Evolutionary conservation across 2,113 vertebrate genomes (phyloP).

Genomic region (Grammomys surdaster): DNA sequence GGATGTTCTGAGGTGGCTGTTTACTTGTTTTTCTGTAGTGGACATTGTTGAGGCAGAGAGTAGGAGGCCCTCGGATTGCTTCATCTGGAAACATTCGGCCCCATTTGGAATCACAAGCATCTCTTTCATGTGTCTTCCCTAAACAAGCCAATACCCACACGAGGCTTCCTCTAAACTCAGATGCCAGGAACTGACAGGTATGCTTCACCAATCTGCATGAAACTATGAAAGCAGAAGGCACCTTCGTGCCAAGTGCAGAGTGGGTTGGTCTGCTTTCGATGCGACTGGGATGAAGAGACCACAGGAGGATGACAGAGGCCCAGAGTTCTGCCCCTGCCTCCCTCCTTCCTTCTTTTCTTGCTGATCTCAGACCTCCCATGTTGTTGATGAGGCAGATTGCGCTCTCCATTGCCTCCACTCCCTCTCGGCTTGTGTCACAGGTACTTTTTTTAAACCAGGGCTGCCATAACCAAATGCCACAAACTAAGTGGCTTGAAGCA

Average conservation of each 20-base stretch:
- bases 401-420: not conserved
- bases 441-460: not conserved
- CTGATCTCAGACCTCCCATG: too few relatives aligned
- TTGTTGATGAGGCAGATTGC: not conserved
- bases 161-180: not conserved
- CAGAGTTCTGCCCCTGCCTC: not conserved
- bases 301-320: not conserved
- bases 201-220: too few relatives aligned
- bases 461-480: not conserved
- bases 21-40: not conserved
- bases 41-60: not conserved
- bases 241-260: not conserved
- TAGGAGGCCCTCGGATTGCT: not conserved
- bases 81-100: not conserved
- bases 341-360: not conserved
- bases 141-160: not conserved
- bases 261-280: not conserved
- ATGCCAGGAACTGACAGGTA: not conserved
- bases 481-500: not conserved
- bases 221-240: not conserved
- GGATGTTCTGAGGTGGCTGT: too few relatives aligned
- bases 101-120: not conserved
- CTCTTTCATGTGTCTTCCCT: not conserved
- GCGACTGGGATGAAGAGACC: too few relatives aligned
- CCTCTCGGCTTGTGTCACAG: not conserved